Percentiles rank a stretch among this genome's conserved stretches.
phyloP scores from a whole-genome alignment of 2,888 invertebrate genomes.

The Drosophila yooni region DNA sequence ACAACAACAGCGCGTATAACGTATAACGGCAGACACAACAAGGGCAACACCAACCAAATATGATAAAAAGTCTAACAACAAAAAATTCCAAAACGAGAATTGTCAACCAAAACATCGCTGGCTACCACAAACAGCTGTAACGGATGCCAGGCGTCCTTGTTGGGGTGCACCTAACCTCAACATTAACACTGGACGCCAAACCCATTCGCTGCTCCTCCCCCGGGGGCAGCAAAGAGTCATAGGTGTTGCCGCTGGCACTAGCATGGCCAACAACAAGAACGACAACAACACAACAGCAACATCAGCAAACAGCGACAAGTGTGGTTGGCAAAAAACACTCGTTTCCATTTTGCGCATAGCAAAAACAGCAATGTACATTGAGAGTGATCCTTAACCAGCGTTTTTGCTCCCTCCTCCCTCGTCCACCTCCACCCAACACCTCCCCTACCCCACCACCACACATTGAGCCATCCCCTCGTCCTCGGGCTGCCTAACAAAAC shows the following conservation, averaged over 20 bases:
- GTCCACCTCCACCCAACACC: background rate
- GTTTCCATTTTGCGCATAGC: constrained; percentile 68
- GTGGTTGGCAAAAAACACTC: constrained; percentile 62
- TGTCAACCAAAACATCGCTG: constrained; percentile 77
- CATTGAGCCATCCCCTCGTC: background rate
- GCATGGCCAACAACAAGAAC: background rate
- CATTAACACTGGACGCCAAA: constrained; percentile 17
- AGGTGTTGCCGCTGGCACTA: constrained; percentile 29
- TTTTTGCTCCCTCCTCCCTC: background rate
- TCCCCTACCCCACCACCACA: background rate
- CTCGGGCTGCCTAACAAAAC: constrained; percentile 16
- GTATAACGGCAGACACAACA: constrained; percentile 20
- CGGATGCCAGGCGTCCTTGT: constrained; percentile 55
- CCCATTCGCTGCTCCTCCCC: constrained; percentile 13
- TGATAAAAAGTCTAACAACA: constrained; percentile 61
- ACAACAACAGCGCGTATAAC: background rate
- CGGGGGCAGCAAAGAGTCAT: constrained; percentile 21
- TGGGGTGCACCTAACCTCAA: constrained; percentile 19
- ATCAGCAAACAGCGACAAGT: constrained; percentile 38
- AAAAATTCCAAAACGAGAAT: constrained; percentile 69
- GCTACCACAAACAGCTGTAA: constrained; percentile 76
- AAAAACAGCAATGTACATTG: constrained; percentile 61
- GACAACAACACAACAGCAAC: constrained; percentile 11
- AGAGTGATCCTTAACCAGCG: constrained; percentile 37
- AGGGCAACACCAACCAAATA: constrained; percentile 39